phyloP scores from a whole-genome alignment of 2,797 vertebrate genomes.

The Falco novaeseelandiae region DNA sequence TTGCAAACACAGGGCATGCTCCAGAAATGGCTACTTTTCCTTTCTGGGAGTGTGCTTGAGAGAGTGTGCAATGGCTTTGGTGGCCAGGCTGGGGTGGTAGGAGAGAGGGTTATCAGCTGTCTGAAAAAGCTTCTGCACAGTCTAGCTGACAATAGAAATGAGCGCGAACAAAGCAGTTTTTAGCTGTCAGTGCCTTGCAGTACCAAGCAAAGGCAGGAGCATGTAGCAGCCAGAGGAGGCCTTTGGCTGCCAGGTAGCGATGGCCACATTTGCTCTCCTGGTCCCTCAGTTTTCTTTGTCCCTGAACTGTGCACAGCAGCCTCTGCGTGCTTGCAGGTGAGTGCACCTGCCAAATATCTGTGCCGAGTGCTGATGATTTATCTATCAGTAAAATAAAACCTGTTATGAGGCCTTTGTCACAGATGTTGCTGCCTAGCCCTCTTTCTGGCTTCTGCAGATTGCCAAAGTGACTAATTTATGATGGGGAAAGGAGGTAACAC shows the following conservation, averaged over 20 bases:
- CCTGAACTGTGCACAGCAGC: background rate
- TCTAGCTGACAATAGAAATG: background rate
- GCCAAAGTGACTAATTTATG: background rate
- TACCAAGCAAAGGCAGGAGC: background rate
- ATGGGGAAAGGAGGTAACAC: background rate
- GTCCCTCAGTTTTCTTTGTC: background rate
- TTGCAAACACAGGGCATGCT: background rate
- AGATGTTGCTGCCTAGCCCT: background rate
- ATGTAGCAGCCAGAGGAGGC: background rate
- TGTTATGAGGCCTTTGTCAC: background rate
- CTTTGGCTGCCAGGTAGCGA: rapidly evolving
- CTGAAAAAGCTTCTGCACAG: background rate
- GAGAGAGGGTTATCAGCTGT: background rate
- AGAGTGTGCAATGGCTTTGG: background rate
- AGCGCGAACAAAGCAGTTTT: background rate
- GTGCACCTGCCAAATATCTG: background rate
- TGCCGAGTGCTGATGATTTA: background rate
- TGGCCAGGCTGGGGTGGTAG: background rate
- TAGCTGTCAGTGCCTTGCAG: background rate
- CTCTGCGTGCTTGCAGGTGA: background rate
- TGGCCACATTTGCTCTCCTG: rapidly evolving
- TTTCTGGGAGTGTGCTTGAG: background rate
- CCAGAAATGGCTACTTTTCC: background rate
- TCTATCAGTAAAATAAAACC: background rate
- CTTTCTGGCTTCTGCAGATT: background rate